Evolutionary conservation across 2,113 vertebrate species (phyloP), one percentile per base, ranked within the genome.

Genomic region (Austrofundulus limnaeus): DNA sequence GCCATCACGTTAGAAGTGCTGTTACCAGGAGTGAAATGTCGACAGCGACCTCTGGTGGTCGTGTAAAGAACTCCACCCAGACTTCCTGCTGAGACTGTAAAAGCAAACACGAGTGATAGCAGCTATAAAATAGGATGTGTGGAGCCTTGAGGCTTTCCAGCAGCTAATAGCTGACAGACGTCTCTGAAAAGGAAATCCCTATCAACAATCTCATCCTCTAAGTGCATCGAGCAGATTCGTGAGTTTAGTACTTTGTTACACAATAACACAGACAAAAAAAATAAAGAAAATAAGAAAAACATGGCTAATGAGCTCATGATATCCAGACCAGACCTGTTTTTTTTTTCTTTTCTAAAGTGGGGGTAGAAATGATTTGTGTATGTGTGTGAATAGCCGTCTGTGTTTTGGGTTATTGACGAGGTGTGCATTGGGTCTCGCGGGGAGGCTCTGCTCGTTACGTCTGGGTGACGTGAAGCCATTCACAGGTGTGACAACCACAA

Each of bases 31-130:
- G 14, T 39, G 43, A 5, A 81, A 85, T 79, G 88, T 48, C 50
- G 49, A 87, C 82, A 86, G 88, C 83, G 48, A 19, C 87, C 85
- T 89, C 91, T 91, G 77, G 83, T 89, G 91, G 87, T 21, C 21
- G 24, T 10, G 39, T 17, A 13, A 49, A 43, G 75, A 58, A 80
- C 0, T 54, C 21, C 1, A 39, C 28, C 14, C 28, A 43, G 38
- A 31, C 24, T 25, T 47, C n/a, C 42, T 28, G 20, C 31, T 50
- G 15, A 28, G 61, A 52, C 46, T 42, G 41, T 50, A 79, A 62
- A 74, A 75, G 45, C 55, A 59, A 23, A 61, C 59, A 45, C 15
- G 34, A 49, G 13, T 68, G 71, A 72, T 54, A 59, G 75, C 53
- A 61, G 72, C 67, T 77, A 77, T 83, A 83, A 81, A 80, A 78